Evolutionary conservation across 2,888 invertebrate species (phyloP).

Genomic region (Salticus scenicus): DNA sequence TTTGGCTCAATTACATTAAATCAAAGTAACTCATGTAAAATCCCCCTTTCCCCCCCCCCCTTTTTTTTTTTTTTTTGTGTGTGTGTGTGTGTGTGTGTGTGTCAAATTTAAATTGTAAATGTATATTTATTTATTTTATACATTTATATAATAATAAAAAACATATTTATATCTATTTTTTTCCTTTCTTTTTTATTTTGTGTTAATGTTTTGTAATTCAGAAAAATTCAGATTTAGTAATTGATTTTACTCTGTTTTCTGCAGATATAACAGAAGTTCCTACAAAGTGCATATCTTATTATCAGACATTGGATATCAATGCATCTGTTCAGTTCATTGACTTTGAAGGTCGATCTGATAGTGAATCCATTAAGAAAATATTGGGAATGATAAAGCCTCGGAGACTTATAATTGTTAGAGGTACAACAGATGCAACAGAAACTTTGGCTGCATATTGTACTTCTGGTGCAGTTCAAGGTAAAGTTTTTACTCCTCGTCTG

Average conservation of each 20-base stretch:
- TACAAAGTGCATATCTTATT: constrained; percentile 88
- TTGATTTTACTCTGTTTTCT: not conserved
- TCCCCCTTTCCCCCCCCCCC: too few species aligned
- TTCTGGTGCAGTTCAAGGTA: constrained; percentile 79
- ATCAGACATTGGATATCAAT: constrained; percentile 85
- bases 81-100: too few species aligned
- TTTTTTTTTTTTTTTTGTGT: too few species aligned
- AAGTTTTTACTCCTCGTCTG: constrained; percentile 86
- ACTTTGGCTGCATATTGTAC: constrained; percentile 83
- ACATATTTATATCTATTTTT: too few species aligned
- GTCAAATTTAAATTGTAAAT: too few species aligned
- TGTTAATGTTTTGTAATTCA: too few species aligned
- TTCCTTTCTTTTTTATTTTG: too few species aligned
- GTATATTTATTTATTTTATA: too few species aligned
- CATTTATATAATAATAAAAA: too few species aligned
- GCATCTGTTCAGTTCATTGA: constrained; percentile 95
- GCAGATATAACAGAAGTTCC: constrained; percentile 84
- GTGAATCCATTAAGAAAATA: constrained; percentile 83
- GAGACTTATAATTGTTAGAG: constrained; percentile 86
- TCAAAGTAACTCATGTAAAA: too few species aligned
- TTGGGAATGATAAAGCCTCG: constrained; percentile 84
- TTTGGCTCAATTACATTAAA: too few species aligned
- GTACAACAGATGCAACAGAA: constrained; percentile 82
- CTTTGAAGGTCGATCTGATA: constrained; percentile 89
- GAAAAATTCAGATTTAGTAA: too few species aligned